Percentiles rank a stretch among this genome's conserved stretches.
Evolutionary conservation across 2,888 invertebrate species (phyloP).

Genomic region (Cataglyphis livida): DNA sequence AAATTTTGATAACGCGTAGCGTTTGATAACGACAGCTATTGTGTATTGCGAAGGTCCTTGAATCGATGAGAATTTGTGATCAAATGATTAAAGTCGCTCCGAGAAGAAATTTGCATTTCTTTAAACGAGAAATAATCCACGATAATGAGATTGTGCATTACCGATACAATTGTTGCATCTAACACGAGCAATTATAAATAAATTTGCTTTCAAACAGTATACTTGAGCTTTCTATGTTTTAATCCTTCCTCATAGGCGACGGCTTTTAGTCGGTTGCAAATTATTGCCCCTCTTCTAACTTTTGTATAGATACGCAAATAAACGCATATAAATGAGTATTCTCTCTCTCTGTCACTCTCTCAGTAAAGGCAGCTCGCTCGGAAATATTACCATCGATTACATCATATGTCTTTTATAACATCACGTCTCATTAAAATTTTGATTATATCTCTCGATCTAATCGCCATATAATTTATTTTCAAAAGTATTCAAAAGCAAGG

Average conservation of each 20-base stretch:
- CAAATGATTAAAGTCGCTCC: background rate
- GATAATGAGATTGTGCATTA: background rate
- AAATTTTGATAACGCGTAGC: constrained; percentile 24
- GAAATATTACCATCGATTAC: constrained; percentile 17
- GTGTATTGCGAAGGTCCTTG: background rate
- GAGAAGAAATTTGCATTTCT: background rate
- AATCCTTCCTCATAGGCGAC: background rate
- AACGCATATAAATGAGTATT: background rate
- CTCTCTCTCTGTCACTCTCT: background rate
- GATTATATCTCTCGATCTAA: constrained; percentile 12
- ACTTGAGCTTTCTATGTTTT: constrained; percentile 8
- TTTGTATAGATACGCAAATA: background rate
- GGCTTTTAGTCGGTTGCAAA: background rate
- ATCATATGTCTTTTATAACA: background rate
- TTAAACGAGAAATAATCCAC: background rate
- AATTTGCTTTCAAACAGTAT: constrained; percentile 11
- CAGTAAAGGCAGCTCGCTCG: background rate
- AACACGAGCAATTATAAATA: background rate
- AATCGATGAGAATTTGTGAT: background rate
- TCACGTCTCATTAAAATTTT: constrained; percentile 8
- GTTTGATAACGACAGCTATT: constrained; percentile 17
- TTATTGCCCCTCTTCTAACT: background rate
- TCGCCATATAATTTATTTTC: constrained; percentile 9
- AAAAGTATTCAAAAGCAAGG: constrained; percentile 15
- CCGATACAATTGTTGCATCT: background rate